Base-by-base conservation (phyloP, 2,113 vertebrate species). In the Macrotis lagotis region DNA sequence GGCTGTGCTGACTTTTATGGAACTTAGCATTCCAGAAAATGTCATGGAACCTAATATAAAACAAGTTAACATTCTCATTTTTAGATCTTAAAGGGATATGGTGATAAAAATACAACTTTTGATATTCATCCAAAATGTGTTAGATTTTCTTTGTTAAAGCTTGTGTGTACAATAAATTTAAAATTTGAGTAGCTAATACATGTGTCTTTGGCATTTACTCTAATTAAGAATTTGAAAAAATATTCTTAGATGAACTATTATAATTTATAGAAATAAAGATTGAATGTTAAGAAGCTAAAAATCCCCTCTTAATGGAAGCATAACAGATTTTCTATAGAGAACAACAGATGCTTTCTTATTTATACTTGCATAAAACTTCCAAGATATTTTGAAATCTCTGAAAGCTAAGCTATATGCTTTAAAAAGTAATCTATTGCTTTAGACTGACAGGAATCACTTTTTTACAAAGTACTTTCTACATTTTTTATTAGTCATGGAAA, bases 21-120 rank as follows among this genome's bases (percentile, higher is more conserved):
- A 88, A 93, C 93, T 92, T 93, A 92, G 44, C 89, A 19, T 51
- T 97, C 52, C 95, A 88, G 37, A 92, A 93, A 98, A 97, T 95
- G 50, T 92, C 89, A 92, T 1, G 89, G 52, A 97, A 93, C n/a
- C 92, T 93, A 92, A 26, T 91, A 93, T 95, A 94, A 97, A 95
- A 92, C 92, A 94, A 49, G 24, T 91, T 95, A 95, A 96, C 96
- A 25, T 22, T 93, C 91, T 96, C 51, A 48, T 91, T 52, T 96
- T 97, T 1, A 44, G 93, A 44, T 92, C 95, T 96, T 66, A 92
- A 96, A 96, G 90, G 91, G 92, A 24, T 53, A 48, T 0, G 90
- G 0, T 83, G 91, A 25, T 91, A 19, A 5, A 96, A 94, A 92
- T 89, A 90, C 1, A 94, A 93, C 89, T 91, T 90, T 90, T 53